A percentile compares a stretch with the other conserved stretches of the same genome.
Evolutionary conservation across 2,797 vertebrate species (phyloP).

Genomic region (Lutjanus campechanus): DNA sequence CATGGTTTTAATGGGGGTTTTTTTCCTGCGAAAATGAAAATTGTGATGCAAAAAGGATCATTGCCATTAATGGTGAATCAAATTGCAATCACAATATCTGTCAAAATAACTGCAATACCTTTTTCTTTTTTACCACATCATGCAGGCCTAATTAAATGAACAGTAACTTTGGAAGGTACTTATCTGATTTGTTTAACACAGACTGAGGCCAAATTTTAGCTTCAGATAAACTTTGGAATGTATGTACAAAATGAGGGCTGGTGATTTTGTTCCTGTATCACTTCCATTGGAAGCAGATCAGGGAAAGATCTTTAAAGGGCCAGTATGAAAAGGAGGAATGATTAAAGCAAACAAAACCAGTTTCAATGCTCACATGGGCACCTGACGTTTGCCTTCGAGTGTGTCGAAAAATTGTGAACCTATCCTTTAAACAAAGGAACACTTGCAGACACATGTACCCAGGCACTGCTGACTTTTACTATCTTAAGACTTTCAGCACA

Average conservation of each 20-base stretch:
- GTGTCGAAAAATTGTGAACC: background rate
- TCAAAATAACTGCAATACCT: too few species aligned
- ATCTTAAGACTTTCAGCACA: constrained; percentile 19
- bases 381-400: background rate
- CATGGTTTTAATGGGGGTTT: too few species aligned
- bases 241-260: background rate
- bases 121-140: too few species aligned
- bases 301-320: background rate
- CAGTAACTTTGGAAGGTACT: background rate
- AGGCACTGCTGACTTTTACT: background rate
- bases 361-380: background rate
- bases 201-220: background rate
- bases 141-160: background rate
- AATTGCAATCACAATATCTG: too few species aligned
- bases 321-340: background rate
- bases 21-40: too few species aligned
- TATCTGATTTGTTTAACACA: background rate
- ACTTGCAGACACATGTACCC: constrained; percentile 6
- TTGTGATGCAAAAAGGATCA: too few species aligned
- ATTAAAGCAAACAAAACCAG: background rate
- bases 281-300: background rate
- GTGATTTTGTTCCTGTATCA: background rate
- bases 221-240: background rate
- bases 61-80: too few species aligned
- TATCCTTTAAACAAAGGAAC: constrained; percentile 12